Conservation (phyloP, 2,888 invertebrate species). For the Dascillus cervinus region DNA sequence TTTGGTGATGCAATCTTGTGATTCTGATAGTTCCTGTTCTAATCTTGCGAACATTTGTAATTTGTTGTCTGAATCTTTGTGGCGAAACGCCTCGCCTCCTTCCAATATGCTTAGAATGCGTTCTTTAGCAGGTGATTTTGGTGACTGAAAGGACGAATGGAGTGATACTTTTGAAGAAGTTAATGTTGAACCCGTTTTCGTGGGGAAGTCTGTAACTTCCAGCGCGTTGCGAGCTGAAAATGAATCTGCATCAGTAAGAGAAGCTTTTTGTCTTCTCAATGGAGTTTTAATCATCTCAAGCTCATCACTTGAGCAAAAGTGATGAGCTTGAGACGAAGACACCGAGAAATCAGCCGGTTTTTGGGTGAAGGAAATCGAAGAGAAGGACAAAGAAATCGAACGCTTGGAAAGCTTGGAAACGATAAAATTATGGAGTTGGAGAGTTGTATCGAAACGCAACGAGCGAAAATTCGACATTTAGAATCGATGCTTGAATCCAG, state of each 20-base stretch:
- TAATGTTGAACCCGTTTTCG: no score
- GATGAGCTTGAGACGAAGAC: no score
- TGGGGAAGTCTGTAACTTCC: constrained; percentile 33
- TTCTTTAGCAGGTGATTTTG: no score
- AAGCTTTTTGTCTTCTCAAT: constrained; percentile 8
- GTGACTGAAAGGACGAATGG: no score
- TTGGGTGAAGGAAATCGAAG: no score
- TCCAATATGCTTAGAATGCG: neutral
- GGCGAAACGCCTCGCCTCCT: neutral
- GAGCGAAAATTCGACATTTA: constrained; percentile 28
- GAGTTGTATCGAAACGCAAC: constrained; percentile 35
- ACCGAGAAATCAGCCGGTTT: no score
- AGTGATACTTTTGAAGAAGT: no score
- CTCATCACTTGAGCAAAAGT: constrained; percentile 13
- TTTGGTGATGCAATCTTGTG: neutral
- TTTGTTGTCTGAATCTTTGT: neutral
- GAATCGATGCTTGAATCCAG: constrained; percentile 33
- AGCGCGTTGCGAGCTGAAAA: constrained; percentile 39
- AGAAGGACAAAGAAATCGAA: no score
- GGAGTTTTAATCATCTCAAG: constrained; percentile 29
- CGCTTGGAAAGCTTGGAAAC: constrained; percentile 40
- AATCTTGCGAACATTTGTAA: neutral
- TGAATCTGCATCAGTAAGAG: constrained; percentile 33
- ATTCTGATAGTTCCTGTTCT: neutral
- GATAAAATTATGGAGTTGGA: constrained; percentile 43